A percentile compares a stretch with the other conserved stretches of the same genome.
Evolutionary conservation across 1,140 invertebrate species (phyloP).

Genomic region (Ericerus pela): DNA sequence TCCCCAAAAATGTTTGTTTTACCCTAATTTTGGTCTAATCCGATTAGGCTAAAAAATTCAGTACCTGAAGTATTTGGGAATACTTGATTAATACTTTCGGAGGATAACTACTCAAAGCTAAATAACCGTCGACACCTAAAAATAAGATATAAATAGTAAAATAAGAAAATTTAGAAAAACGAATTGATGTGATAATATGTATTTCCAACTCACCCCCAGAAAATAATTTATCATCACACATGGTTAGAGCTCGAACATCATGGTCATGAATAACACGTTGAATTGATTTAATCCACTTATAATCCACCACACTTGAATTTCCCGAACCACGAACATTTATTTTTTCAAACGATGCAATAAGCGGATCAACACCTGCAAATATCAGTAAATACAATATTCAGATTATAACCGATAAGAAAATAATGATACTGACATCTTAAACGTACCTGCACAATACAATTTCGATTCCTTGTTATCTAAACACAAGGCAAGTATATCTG

Average conservation of each 20-base stretch:
- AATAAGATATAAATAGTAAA: slow-evolving; percentile 5
- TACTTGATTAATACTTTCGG: slow-evolving; percentile 51
- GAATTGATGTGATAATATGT: no score
- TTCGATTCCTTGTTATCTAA: slow-evolving; percentile 53
- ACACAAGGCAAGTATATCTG: slow-evolving; percentile 57
- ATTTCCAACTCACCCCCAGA: slow-evolving; percentile 43
- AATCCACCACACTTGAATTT: slow-evolving; percentile 22
- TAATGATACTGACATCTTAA: neutral
- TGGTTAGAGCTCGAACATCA: slow-evolving; percentile 57
- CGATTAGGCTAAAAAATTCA: neutral
- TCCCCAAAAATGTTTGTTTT: no score
- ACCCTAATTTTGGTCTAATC: no score
- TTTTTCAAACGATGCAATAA: slow-evolving; percentile 49
- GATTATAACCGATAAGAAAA: slow-evolving; percentile 6
- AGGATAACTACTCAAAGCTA: slow-evolving; percentile 46
- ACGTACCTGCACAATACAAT: slow-evolving; percentile 50
- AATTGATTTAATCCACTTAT: slow-evolving; percentile 61
- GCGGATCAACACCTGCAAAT: slow-evolving; percentile 53
- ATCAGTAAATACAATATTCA: slow-evolving; percentile 4
- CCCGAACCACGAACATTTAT: neutral
- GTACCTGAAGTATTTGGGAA: slow-evolving; percentile 44
- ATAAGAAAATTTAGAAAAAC: neutral
- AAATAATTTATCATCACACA: slow-evolving; percentile 47
- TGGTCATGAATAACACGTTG: slow-evolving; percentile 65
- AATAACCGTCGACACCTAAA: slow-evolving; percentile 52